A percentile compares a stretch with the other conserved stretches of the same genome.
Evolutionary conservation across 2,113 vertebrate species (phyloP).

Genomic region (Alouatta palliata): DNA sequence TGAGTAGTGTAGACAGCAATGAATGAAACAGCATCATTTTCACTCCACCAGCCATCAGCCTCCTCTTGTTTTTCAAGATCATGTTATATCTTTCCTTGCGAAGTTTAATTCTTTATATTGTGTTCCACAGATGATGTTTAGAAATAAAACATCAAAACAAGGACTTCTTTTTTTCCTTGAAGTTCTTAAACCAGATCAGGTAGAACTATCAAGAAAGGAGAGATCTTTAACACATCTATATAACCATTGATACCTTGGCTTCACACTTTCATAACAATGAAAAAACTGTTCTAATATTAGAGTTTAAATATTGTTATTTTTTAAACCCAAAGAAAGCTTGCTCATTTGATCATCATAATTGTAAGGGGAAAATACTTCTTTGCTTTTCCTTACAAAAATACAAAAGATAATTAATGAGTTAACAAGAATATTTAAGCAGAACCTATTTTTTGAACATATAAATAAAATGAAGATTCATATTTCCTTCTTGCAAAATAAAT

Average conservation of each 20-base stretch:
- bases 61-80: not conserved
- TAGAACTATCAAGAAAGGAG: not conserved
- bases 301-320: not conserved
- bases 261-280: slow-evolving; percentile 30
- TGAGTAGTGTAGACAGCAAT: not conserved
- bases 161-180: not conserved
- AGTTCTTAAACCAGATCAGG: not conserved
- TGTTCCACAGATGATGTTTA: not conserved
- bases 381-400: slow-evolving; percentile 3
- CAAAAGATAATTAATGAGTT: not conserved
- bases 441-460: not conserved
- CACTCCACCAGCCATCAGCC: not conserved
- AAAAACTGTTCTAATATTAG: not conserved
- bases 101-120: not conserved
- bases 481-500: slow-evolving; percentile 8
- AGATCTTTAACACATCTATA: not conserved
- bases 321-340: not conserved
- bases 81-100: not conserved
- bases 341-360: not conserved
- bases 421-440: not conserved
- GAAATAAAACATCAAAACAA: slow-evolving; percentile 4
- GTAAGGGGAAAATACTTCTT: not conserved
- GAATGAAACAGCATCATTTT: not conserved
- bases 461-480: slow-evolving; percentile 15
- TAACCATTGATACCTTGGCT: not conserved